A percentile compares a stretch with the other conserved stretches of the same genome.
These are phyloP conservation scores for Enhydra lutris DNA, from an alignment of 2,113 vertebrate genomes.

Conservation along the genomic window DNA sequence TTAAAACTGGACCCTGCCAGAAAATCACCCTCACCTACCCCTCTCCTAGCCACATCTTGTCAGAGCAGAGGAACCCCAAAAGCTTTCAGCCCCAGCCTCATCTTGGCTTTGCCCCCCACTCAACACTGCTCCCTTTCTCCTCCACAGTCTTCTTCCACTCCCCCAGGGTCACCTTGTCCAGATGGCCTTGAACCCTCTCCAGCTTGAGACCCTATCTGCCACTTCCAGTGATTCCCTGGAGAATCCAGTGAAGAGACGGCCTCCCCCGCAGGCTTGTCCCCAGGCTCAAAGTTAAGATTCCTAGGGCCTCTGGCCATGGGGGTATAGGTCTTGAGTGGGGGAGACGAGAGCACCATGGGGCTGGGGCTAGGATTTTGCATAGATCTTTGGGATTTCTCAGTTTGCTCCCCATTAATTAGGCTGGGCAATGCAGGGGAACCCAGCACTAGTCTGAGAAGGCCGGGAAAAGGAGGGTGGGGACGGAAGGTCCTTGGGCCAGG, in stretches of 20 bases:
- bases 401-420: not conserved
- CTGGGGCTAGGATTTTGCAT: constrained; percentile 31
- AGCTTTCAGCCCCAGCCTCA: not conserved
- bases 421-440: not conserved
- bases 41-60: not conserved
- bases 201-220: not conserved
- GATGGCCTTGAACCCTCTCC: not conserved
- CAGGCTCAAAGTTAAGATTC: not conserved
- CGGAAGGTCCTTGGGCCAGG: not conserved
- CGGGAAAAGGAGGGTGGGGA: not conserved
- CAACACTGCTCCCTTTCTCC: not conserved
- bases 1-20: not conserved
- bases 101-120: not conserved
- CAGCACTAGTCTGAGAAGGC: not conserved
- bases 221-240: not conserved
- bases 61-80: not conserved
- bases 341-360: not conserved
- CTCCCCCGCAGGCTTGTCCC: not conserved
- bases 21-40: not conserved
- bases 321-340: not conserved
- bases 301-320: not conserved
- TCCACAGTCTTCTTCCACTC: not conserved
- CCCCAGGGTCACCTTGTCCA: not conserved
- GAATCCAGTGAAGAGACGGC: not conserved
- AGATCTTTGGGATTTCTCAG: not conserved